phyloP scores from a whole-genome alignment of 2,888 invertebrate genomes.

The Pyrrhosoma nymphula region DNA sequence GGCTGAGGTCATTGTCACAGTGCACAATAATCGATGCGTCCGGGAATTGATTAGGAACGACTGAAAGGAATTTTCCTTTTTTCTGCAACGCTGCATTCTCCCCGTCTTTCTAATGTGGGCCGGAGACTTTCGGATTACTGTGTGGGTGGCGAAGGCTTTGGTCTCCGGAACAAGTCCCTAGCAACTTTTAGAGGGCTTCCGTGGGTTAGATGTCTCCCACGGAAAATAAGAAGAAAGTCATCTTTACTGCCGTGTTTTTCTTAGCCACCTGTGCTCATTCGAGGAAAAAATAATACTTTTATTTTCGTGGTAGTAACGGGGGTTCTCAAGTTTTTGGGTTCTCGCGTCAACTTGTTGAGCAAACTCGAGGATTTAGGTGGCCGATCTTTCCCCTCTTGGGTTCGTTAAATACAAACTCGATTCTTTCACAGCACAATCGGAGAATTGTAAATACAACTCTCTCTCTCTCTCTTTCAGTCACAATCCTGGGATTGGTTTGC shows the following conservation, averaged over 20 bases:
- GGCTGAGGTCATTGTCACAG: too few species aligned
- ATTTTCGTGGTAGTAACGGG: not conserved
- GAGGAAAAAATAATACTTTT: not conserved
- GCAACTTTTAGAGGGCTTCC: not conserved
- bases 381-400: too few species aligned
- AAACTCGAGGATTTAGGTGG: not conserved
- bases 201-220: not conserved
- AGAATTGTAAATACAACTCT: too few species aligned
- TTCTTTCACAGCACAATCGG: too few species aligned
- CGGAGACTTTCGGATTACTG: not conserved
- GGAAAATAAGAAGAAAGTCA: not conserved
- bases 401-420: too few species aligned
- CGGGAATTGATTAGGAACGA: too few species aligned
- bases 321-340: not conserved
- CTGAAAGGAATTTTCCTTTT: too few species aligned
- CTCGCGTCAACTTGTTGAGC: not conserved
- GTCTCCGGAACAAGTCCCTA: not conserved
- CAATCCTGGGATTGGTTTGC: too few species aligned
- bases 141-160: not conserved
- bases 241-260: not conserved
- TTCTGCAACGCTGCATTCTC: too few species aligned
- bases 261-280: slow-evolving; percentile 3
- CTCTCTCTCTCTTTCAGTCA: too few species aligned
- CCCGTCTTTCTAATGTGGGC: too few species aligned
- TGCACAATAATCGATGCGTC: too few species aligned